Conservation (phyloP, 92 coral and sea anemone genomes). For the Porites evermanni region DNA sequence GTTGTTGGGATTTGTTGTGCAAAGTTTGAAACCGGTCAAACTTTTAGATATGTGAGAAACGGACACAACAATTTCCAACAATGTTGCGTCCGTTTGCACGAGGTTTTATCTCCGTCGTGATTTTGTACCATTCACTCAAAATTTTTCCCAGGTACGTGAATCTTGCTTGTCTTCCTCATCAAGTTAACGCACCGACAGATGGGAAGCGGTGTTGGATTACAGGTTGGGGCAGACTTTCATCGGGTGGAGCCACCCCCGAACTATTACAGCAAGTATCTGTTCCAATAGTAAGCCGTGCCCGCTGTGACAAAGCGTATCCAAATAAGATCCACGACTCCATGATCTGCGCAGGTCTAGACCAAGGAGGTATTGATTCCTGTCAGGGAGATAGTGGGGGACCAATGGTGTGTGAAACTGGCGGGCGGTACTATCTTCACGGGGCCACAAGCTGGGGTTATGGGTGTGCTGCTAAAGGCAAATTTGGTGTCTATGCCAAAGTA, state of each 20-base stretch:
- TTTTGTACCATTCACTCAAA: no score
- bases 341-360: slow-evolving; percentile 85
- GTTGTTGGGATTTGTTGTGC: no score
- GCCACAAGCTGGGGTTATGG: slow-evolving; percentile 79
- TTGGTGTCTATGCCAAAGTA: slow-evolving; percentile 76
- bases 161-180: slow-evolving; percentile 78
- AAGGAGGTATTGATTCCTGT: slow-evolving; percentile 78
- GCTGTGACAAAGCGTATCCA: slow-evolving; percentile 64
- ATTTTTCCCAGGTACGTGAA: slow-evolving; percentile 53
- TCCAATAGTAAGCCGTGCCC: slow-evolving; percentile 64
- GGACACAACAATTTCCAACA: no score
- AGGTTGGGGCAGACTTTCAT: slow-evolving; percentile 79
- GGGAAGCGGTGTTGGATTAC: slow-evolving; percentile 73
- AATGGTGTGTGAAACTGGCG: slow-evolving; percentile 78
- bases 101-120: no score
- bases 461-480: slow-evolving; percentile 72
- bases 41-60: no score
- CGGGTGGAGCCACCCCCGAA: slow-evolving; percentile 70
- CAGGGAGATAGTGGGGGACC: slow-evolving; percentile 89
- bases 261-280: slow-evolving; percentile 76
- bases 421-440: slow-evolving; percentile 68
- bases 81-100: no score
- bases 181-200: slow-evolving; percentile 60
- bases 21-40: no score
- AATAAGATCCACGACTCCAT: slow-evolving; percentile 71